phyloP scores from a whole-genome alignment of 2,888 invertebrate genomes.

The Melinopterus prodromus region DNA sequence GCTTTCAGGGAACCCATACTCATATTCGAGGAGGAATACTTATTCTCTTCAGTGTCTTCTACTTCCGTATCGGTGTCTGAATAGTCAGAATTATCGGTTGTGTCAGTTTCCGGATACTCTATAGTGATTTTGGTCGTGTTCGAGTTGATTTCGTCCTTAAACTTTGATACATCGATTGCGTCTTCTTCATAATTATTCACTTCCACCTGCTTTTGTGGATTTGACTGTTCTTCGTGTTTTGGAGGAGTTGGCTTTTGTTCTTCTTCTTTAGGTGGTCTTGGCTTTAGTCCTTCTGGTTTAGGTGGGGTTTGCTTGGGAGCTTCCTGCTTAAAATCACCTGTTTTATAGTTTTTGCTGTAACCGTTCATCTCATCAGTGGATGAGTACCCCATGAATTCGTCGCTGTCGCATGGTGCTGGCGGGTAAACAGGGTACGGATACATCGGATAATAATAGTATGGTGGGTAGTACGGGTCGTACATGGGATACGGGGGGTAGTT shows the following conservation, averaged over 20 bases:
- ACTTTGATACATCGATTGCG: slow-evolving; percentile 22
- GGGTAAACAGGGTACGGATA: slow-evolving; percentile 51
- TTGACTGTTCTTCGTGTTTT: slow-evolving; percentile 50
- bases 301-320: slow-evolving; percentile 30
- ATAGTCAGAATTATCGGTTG: slow-evolving; percentile 36
- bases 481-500: slow-evolving; percentile 50
- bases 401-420: slow-evolving; percentile 51
- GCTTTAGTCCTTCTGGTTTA: slow-evolving; percentile 52
- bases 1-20: slow-evolving; percentile 56
- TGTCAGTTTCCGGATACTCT: slow-evolving; percentile 28
- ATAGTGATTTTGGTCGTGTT: slow-evolving; percentile 27
- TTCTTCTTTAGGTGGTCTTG: slow-evolving; percentile 56
- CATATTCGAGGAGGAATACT: slow-evolving; percentile 16
- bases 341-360: slow-evolving; percentile 36
- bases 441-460: slow-evolving; percentile 53
- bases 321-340: slow-evolving; percentile 18
- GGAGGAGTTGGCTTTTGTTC: slow-evolving; percentile 36
- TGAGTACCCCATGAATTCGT: slow-evolving; percentile 58
- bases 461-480: slow-evolving; percentile 56
- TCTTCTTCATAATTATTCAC: slow-evolving; percentile 11
- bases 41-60: slow-evolving; percentile 32
- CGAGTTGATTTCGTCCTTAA: slow-evolving; percentile 27
- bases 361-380: slow-evolving; percentile 60
- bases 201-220: slow-evolving; percentile 48
- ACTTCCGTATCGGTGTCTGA: slow-evolving; percentile 42